Evolutionary conservation across 2,797 vertebrate species (phyloP).

Genomic region (Botia kubotai): DNA sequence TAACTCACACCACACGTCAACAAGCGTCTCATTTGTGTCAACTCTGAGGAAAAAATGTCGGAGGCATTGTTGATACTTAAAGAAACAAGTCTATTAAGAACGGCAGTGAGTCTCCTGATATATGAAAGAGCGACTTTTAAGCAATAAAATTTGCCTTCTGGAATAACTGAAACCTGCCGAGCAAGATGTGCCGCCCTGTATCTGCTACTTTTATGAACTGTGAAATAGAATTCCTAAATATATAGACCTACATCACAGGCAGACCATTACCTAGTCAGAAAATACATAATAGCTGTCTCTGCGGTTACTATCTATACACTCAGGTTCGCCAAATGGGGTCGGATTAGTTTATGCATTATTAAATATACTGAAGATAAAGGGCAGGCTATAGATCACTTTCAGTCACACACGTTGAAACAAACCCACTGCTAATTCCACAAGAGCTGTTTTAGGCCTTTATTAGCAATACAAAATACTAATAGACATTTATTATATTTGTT

Average conservation of each 20-base stretch:
- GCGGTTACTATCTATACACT: constrained; percentile 29
- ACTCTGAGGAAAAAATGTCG: too few relatives aligned
- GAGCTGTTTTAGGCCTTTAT: constrained; percentile 27
- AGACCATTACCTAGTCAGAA: not conserved
- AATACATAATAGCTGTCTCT: not conserved
- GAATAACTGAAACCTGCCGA: not conserved
- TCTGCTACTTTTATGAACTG: not conserved
- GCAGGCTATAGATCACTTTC: constrained; percentile 28
- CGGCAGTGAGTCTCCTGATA: too few relatives aligned
- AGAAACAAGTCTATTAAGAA: too few relatives aligned
- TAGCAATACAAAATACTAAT: constrained; percentile 10
- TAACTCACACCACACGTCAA: too few relatives aligned
- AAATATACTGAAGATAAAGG: constrained; percentile 25
- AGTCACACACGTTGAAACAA: constrained; percentile 23
- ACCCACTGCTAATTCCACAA: constrained; percentile 24
- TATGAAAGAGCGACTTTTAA: too few relatives aligned
- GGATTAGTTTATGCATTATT: constrained; percentile 36
- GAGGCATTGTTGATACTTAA: too few relatives aligned
- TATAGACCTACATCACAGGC: constrained; percentile 15
- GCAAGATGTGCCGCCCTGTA: not conserved
- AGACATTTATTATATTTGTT: not conserved
- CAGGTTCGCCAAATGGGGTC: constrained; percentile 23
- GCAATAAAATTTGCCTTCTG: not conserved
- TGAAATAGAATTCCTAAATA: not conserved
- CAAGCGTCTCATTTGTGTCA: not conserved